Percentiles rank a stretch among this genome's conserved stretches.
phyloP scores from a whole-genome alignment of 2,888 invertebrate species.

The Acleris sparsana region DNA sequence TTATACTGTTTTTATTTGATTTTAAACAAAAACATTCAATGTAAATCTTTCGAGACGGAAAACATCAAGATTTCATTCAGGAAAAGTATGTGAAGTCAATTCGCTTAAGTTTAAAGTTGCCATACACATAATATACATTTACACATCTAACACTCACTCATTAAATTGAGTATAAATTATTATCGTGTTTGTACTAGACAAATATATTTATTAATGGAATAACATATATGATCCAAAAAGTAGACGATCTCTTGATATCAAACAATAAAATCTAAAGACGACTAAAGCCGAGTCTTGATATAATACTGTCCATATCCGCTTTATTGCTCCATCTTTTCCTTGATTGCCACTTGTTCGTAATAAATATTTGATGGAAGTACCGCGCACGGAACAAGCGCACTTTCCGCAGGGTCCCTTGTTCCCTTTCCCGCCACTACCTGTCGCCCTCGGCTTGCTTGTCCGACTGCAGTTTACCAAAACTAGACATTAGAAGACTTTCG shows the following conservation, averaged over 20 bases:
- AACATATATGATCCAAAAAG: slow-evolving; percentile 17
- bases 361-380: too few relatives aligned
- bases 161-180: slow-evolving; percentile 31
- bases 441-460: too few relatives aligned
- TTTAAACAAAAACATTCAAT: slow-evolving; percentile 11
- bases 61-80: slow-evolving; percentile 20
- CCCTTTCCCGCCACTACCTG: too few relatives aligned
- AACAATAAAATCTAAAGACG: neutral
- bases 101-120: slow-evolving; percentile 21
- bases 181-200: slow-evolving; percentile 35
- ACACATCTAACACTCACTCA: slow-evolving; percentile 31
- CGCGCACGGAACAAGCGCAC: too few relatives aligned
- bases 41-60: slow-evolving; percentile 19
- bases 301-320: neutral
- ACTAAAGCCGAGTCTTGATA: neutral
- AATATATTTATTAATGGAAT: slow-evolving; percentile 6
- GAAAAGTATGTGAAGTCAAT: slow-evolving; percentile 8
- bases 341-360: too few relatives aligned
- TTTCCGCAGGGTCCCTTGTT: too few relatives aligned
- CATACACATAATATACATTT: slow-evolving; percentile 23
- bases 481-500: too few relatives aligned
- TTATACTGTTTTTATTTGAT: slow-evolving; percentile 19
- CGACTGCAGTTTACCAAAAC: too few relatives aligned
- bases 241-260: slow-evolving; percentile 2
- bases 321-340: neutral